Conservation (phyloP, 2,113 vertebrate species). For the Reinhardtius hippoglossoides region DNA sequence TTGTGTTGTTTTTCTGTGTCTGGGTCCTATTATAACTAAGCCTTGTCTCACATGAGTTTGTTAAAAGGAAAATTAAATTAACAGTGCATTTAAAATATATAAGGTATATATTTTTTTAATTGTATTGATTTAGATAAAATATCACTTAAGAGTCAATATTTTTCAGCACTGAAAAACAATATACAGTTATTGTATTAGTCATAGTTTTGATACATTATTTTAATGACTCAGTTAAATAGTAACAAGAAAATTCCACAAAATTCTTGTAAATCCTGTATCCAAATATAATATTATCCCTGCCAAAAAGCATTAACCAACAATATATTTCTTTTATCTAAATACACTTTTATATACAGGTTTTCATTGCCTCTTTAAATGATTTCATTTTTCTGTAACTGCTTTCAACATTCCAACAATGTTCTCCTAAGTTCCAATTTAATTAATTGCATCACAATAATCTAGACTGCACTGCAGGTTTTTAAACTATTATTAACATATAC, state of each 20-base stretch:
- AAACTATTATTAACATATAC: no score
- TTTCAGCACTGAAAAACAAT: background rate
- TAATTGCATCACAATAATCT: background rate
- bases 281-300: background rate
- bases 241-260: no score
- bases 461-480: background rate
- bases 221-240: background rate
- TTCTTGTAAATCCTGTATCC: constrained; percentile 1
- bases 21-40: background rate
- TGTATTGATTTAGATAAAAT: no score
- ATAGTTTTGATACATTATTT: background rate
- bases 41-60: background rate
- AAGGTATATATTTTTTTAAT: no score
- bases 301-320: background rate
- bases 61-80: no score
- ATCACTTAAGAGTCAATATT: background rate
- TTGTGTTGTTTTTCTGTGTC: no score
- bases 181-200: background rate
- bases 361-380: background rate
- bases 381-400: background rate
- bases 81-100: no score
- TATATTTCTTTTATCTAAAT: background rate
- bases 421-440: background rate
- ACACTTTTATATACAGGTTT: background rate
- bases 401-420: background rate